Evolutionary conservation across 2,797 vertebrate genomes (phyloP).

Genomic region (Xerus rutilus): DNA sequence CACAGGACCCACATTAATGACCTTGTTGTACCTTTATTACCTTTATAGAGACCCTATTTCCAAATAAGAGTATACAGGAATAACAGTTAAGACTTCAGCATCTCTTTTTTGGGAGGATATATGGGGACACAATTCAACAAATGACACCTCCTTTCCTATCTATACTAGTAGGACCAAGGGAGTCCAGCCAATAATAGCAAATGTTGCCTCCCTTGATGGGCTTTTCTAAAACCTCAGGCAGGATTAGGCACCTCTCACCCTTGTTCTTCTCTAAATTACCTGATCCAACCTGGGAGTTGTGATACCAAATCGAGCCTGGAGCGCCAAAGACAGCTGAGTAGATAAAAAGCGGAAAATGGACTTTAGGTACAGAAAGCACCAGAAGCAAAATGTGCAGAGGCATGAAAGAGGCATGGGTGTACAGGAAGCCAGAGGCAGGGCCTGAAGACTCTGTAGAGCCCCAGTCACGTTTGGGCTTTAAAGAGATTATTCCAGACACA

Average conservation of each 20-base stretch:
- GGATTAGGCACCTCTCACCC: not conserved
- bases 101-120: not conserved
- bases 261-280: not conserved
- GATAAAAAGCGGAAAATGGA: not conserved
- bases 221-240: not conserved
- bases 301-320: not conserved
- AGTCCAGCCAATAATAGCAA: not conserved
- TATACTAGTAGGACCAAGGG: not conserved
- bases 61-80: not conserved
- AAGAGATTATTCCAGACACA: not conserved
- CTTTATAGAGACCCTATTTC: not conserved
- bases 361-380: not conserved
- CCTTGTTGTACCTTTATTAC: not conserved
- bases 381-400: not conserved
- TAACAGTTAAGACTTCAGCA: not conserved
- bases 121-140: not conserved
- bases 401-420: not conserved
- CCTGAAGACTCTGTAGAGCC: not conserved
- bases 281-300: not conserved
- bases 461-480: not conserved
- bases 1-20: not conserved
- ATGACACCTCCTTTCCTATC: not conserved
- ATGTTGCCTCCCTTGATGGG: not conserved
- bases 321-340: not conserved
- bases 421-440: not conserved